Conservation (phyloP, 2,797 vertebrate species). For the Microcaecilia unicolor region DNA sequence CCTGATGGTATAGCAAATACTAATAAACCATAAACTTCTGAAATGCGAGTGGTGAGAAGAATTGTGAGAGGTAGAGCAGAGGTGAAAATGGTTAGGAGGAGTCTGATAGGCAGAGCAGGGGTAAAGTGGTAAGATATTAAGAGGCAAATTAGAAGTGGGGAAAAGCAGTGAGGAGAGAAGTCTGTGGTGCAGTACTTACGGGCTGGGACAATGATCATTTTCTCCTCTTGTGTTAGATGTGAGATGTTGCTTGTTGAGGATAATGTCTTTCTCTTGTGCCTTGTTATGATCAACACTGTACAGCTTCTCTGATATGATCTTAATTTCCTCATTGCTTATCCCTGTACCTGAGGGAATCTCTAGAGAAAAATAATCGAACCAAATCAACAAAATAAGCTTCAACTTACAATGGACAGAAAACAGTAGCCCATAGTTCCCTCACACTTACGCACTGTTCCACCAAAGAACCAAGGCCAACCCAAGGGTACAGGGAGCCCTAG, state of each 20-base stretch:
- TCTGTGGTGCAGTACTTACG: conserved; percentile 56
- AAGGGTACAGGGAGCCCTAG: no score
- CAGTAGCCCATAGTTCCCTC: not conserved
- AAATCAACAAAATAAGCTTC: not conserved
- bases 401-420: no score
- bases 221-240: not conserved
- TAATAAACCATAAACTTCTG: no score
- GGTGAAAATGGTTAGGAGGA: no score
- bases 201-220: conserved; percentile 34
- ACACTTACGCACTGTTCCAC: not conserved
- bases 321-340: conserved; percentile 38
- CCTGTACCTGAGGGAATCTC: conserved; percentile 36
- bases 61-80: no score
- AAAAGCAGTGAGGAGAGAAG: no score
- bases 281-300: conserved; percentile 40
- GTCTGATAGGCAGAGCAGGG: no score
- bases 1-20: no score
- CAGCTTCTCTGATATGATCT: conserved; percentile 44
- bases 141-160: no score
- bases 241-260: conserved; percentile 45
- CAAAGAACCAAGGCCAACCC: no score
- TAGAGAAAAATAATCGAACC: conserved; percentile 9
- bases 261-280: conserved; percentile 38
- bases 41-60: no score
- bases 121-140: no score